A percentile compares a stretch with the other conserved stretches of the same genome.
These are phyloP conservation scores for Pseudois nayaur DNA, from an alignment of 2,113 vertebrate species.

Conservation along the genomic window DNA sequence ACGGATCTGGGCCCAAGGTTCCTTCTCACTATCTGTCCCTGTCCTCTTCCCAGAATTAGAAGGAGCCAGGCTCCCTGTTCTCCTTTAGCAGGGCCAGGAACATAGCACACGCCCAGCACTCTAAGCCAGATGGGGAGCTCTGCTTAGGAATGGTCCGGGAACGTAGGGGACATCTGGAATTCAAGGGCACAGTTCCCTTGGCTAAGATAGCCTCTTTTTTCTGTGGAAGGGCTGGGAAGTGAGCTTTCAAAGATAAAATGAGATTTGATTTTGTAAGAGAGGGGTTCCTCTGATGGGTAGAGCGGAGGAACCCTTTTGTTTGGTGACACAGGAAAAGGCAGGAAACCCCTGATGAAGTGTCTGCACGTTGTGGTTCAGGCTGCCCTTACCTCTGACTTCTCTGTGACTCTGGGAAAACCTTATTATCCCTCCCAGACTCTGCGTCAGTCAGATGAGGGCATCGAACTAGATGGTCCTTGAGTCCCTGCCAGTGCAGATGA, in stretches of 20 bases:
- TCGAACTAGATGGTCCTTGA: not conserved
- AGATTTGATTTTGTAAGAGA: constrained; percentile 3
- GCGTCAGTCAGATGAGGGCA: not conserved
- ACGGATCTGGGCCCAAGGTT: not conserved
- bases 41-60: not conserved
- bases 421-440: not conserved
- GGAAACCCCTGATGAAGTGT: not conserved
- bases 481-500: not conserved
- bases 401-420: not conserved
- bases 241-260: not conserved
- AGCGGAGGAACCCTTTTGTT: not conserved
- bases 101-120: not conserved
- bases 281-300: not conserved
- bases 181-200: constrained; percentile 23
- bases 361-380: not conserved
- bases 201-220: not conserved
- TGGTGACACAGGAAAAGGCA: not conserved
- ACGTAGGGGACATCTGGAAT: not conserved
- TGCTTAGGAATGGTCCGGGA: not conserved
- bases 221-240: not conserved
- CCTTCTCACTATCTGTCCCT: not conserved
- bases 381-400: not conserved
- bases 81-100: not conserved
- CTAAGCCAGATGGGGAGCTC: not conserved
- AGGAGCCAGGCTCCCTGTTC: not conserved